Conservation (phyloP, 1,140 invertebrate species). For the Eulimnadia texana region DNA sequence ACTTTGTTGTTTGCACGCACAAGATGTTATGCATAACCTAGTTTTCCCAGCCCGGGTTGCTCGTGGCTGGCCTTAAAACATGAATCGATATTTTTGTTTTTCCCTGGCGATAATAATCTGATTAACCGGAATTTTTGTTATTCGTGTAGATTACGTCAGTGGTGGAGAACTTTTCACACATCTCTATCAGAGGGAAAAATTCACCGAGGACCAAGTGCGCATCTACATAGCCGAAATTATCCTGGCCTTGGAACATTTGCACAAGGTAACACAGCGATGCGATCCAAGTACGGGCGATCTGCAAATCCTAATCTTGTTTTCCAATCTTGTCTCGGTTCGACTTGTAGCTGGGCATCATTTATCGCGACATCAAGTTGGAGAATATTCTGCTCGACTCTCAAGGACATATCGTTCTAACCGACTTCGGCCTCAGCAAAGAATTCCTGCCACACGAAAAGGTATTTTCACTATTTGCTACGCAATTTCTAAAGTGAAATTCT, state of each 20-base stretch:
- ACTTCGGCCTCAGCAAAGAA: conserved; percentile 84
- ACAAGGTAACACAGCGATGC: conserved; percentile 55
- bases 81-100: background rate
- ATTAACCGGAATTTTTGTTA: conserved; percentile 17
- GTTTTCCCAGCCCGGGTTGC: too few relatives aligned
- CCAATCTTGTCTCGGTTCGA: conserved; percentile 21
- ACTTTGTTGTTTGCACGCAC: too few relatives aligned
- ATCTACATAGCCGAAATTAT: conserved; percentile 87
- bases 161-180: conserved; percentile 88
- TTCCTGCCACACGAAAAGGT: conserved; percentile 51
- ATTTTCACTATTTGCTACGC: conserved; percentile 17
- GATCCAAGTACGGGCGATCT: background rate
- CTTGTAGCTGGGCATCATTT: conserved; percentile 78
- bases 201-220: conserved; percentile 65
- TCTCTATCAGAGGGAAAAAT: conserved; percentile 71
- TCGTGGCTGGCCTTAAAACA: background rate
- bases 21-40: too few relatives aligned
- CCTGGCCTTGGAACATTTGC: conserved; percentile 75
- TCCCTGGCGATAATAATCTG: background rate
- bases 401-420: conserved; percentile 80
- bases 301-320: background rate
- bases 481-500: background rate
- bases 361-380: conserved; percentile 88
- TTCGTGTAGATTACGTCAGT: conserved; percentile 70
- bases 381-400: conserved; percentile 76